These are phyloP conservation scores for Torymus auratus DNA, from an alignment of 2,888 invertebrate species.

Conservation along the genomic window DNA sequence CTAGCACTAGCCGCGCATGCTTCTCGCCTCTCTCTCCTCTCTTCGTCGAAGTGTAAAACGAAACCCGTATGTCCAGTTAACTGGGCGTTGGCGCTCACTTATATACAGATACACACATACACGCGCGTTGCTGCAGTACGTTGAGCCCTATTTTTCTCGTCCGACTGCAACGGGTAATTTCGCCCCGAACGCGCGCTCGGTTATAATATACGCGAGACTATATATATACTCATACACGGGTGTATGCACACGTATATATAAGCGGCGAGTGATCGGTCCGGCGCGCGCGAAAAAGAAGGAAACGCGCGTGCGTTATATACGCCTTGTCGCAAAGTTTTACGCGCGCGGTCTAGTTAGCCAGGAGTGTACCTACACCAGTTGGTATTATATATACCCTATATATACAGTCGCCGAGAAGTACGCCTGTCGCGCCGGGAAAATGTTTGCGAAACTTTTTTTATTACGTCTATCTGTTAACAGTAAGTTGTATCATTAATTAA, in stretches of 20 bases:
- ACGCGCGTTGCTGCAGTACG: conserved; percentile 47
- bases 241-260: not conserved
- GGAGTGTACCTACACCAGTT: too few relatives aligned
- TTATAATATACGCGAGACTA: conserved; percentile 12
- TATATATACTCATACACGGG: not conserved
- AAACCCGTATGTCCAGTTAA: conserved; percentile 65
- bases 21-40: not conserved
- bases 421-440: too few relatives aligned
- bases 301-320: too few relatives aligned
- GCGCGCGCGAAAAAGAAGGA: too few relatives aligned
- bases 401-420: too few relatives aligned
- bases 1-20: not conserved
- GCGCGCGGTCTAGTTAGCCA: too few relatives aligned
- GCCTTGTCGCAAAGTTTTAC: too few relatives aligned
- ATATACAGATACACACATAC: not conserved
- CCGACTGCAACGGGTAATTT: conserved; percentile 38
- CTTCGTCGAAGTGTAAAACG: conserved; percentile 47
- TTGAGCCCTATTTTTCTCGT: conserved; percentile 60
- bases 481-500: too few relatives aligned
- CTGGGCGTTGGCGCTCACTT: conserved; percentile 62
- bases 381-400: too few relatives aligned
- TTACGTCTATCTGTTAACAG: too few relatives aligned
- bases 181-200: conserved; percentile 29
- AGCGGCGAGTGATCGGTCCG: too few relatives aligned
- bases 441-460: too few relatives aligned